Evolutionary conservation across 2,797 vertebrate species (phyloP).

Genomic region (Strix occidentalis): DNA sequence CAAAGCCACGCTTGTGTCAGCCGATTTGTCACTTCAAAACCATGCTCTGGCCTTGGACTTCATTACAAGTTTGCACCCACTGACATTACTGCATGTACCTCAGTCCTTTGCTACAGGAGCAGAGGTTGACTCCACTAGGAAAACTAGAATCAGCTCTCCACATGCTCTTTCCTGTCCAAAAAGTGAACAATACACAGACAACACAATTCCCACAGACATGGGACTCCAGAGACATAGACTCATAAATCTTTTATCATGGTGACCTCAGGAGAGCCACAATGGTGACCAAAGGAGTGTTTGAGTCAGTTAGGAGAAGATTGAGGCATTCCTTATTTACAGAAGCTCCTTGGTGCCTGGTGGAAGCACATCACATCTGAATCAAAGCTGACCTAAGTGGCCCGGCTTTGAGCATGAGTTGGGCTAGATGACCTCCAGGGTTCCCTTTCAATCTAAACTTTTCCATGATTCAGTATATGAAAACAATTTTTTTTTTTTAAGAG

Average conservation of each 20-base stretch:
- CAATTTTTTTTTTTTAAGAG: too few species aligned
- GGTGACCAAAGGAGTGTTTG: rapidly evolving
- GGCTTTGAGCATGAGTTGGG: not conserved
- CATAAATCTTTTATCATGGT: rapidly evolving
- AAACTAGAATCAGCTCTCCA: not conserved
- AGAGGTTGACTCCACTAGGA: not conserved
- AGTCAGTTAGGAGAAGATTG: not conserved
- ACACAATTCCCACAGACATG: not conserved
- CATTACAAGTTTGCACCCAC: not conserved
- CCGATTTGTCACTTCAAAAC: not conserved
- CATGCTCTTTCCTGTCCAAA: not conserved
- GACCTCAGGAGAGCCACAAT: rapidly evolving
- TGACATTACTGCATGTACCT: not conserved
- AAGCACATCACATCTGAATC: not conserved
- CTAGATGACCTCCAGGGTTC: not conserved
- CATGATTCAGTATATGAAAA: not conserved
- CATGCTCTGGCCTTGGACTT: not conserved
- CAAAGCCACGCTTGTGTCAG: not conserved
- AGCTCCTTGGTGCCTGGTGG: not conserved
- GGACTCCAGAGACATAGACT: not conserved
- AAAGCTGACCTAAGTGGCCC: not conserved
- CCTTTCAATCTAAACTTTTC: not conserved
- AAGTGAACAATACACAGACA: not conserved
- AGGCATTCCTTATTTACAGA: not conserved
- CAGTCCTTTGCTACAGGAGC: not conserved